These are phyloP conservation scores for Phenganax stokvisi DNA, from an alignment of 92 coral and sea anemone species.

Conservation along the genomic window DNA sequence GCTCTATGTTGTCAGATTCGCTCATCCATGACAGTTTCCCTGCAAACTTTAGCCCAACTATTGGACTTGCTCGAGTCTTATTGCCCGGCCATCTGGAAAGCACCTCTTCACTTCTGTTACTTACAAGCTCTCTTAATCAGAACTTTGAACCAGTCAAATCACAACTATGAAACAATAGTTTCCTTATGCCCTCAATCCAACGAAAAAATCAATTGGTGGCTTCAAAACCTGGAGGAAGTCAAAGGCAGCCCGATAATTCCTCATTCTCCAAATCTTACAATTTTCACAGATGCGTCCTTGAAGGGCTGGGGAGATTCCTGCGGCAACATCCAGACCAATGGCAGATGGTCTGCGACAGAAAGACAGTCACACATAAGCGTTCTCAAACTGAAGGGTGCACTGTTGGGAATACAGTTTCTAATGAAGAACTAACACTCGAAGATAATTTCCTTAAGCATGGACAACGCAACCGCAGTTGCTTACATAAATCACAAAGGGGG, in stretches of 20 bases:
- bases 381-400: conserved; percentile 43
- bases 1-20: conserved; percentile 9
- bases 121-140: conserved; percentile 38
- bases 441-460: conserved; percentile 43
- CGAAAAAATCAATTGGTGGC: conserved; percentile 40
- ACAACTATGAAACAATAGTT: conserved; percentile 33
- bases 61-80: conserved; percentile 29
- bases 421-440: conserved; percentile 38
- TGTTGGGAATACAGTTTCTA: conserved; percentile 35
- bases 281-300: conserved; percentile 40
- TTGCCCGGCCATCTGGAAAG: conserved; percentile 41
- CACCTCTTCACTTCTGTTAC: conserved; percentile 44
- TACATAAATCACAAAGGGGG: conserved; percentile 47
- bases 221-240: conserved; percentile 15
- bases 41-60: conserved; percentile 26
- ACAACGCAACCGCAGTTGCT: conserved; percentile 53
- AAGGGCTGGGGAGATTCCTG: conserved; percentile 51
- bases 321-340: conserved; percentile 36
- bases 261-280: conserved; percentile 37
- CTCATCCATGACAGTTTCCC: conserved; percentile 3
- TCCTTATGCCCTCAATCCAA: conserved; percentile 23
- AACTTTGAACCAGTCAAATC: conserved; percentile 18
- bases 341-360: conserved; percentile 49
- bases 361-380: conserved; percentile 42
- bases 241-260: conserved; percentile 25